Base-by-base conservation (phyloP, 2,797 vertebrate genomes). In the Catharus ustulatus region DNA sequence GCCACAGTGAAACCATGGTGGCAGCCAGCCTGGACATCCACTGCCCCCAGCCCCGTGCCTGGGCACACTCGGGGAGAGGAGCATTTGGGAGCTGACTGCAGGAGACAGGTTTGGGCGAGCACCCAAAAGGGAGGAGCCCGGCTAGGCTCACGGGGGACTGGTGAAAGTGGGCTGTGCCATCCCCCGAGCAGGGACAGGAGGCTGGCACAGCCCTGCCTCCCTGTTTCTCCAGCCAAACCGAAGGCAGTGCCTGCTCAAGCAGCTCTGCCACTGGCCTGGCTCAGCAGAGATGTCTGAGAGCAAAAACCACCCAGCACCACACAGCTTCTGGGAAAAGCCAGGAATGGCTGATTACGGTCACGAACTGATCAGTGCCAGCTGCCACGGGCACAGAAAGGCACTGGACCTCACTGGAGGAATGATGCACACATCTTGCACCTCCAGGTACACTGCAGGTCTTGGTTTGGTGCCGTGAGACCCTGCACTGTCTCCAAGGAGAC, bases 291-390 rank as follows among this genome's bases (percentile, higher is more conserved):
- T 1, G 1, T 27, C 45, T 29, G 48, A 84, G 12, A 83, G 55
- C 45, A 87, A 22, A 63, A 30, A 30, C 5, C 12, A 23, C 17
- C n/a, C 73, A 71, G 5, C 18, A 49, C 5, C 0, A 2, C 20
- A 43, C 17, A 16, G 7, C 32, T 74, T 61, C 73, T 46, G 77
- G 40, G 42, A 72, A 71, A 67, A 75, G 40, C 27, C 68, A 46
- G 32, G 59, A 57, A 10, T 0, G 2, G 29, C 15, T 0, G 1
- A 32, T 34, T 7, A 16, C 1, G 1, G 54, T 23, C 52, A 10
- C 5, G 15, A 59, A 9, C 30, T 6, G 36, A 15, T 1, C 1
- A 0, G 22, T 40, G 15, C 7, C 52, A 40, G 22, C n/a, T 64
- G 26, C 59, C 64, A 45, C 0, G 0, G 40, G 16, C 46, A 40